Base-by-base conservation (phyloP, 1,140 invertebrate genomes). In the Hyles vespertilio region DNA sequence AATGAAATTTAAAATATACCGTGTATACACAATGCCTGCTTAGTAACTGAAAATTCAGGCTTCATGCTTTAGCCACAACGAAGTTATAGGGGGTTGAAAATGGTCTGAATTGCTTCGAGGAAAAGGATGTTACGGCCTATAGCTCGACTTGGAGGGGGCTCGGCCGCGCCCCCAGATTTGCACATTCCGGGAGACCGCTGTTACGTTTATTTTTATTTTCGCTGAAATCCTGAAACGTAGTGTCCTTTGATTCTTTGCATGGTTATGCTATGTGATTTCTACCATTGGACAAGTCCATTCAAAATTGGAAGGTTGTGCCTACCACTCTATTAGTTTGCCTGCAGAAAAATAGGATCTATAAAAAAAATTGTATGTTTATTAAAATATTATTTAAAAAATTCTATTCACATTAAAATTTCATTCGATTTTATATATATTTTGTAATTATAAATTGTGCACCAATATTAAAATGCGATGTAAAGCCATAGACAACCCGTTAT, bases 231-330 rank as follows among this genome's bases (percentile, higher is more conserved):
- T 51, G 52, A 63, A 74, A 73, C 72, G 67, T 80, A 76, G 73
- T 72, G 69, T 59, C 36, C 74, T 72, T 76, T 65, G 57, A 69
- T 74, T 69, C 67, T 77, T 63, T 83, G 82, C 82, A 85, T 85
- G 82, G 80, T 79, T 70, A 80, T 70, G 78, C 72, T 77, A 74
- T 79, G 69, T 62, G 63, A 57, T 11, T 22, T 59, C 50, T 54
- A 49, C 54, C 40, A 58, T 58, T 58, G 58, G 63, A 60, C 22
- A 58, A 57, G 36, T 40, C 51, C 47, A 22, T 51, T 59, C 34
- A 48, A 61, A 45, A 22, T 43, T n/a, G 43, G 43, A 32, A 54
- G 22, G 52, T 22, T 36, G 12, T 43, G 36, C 3, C 43, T 43
- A 45, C 43, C 22, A 32, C 22, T 51, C 7, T 56, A 33, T 40